These are phyloP conservation scores for Dascyllus trimaculatus DNA, from an alignment of 2,113 vertebrate genomes.

Conservation along the genomic window DNA sequence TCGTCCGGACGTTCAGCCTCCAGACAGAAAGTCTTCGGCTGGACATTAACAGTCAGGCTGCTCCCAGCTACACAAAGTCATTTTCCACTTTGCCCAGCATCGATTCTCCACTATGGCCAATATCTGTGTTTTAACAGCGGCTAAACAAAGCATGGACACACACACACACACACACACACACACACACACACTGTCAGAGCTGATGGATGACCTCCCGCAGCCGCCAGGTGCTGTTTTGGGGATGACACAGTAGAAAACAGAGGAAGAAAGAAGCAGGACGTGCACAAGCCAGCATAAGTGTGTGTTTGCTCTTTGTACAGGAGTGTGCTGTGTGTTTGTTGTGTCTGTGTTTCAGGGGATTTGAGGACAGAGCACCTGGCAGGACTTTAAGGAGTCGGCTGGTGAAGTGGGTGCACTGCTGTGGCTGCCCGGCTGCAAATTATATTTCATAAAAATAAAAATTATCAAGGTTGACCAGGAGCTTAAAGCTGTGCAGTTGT, in stretches of 20 bases:
- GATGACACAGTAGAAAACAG: slow-evolving; percentile 27
- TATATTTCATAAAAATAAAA: background rate
- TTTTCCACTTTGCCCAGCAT: slow-evolving; percentile 55
- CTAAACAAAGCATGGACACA: slow-evolving; percentile 16
- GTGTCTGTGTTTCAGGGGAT: background rate
- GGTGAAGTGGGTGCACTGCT: background rate
- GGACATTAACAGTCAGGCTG: slow-evolving; percentile 3
- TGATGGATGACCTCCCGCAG: slow-evolving; percentile 26
- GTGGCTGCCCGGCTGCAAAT: background rate
- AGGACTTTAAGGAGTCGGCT: slow-evolving; percentile 6
- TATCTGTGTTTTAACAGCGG: slow-evolving; percentile 21
- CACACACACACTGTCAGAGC: too few species aligned
- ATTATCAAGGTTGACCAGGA: too few species aligned
- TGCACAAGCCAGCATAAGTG: background rate
- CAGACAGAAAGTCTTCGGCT: slow-evolving; percentile 8
- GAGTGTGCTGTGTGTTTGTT: slow-evolving; percentile 3
- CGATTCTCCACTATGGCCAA: slow-evolving; percentile 41
- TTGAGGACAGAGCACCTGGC: slow-evolving; percentile 28
- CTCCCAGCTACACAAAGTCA: slow-evolving; percentile 16
- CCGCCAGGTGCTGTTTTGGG: slow-evolving; percentile 13
- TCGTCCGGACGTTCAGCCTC: too few species aligned
- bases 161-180: too few species aligned
- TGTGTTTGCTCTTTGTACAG: background rate
- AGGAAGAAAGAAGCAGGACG: background rate
- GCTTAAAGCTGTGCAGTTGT: too few species aligned